Evolutionary conservation across 2,113 vertebrate genomes (phyloP).

Genomic region (Trinectes maculatus): DNA sequence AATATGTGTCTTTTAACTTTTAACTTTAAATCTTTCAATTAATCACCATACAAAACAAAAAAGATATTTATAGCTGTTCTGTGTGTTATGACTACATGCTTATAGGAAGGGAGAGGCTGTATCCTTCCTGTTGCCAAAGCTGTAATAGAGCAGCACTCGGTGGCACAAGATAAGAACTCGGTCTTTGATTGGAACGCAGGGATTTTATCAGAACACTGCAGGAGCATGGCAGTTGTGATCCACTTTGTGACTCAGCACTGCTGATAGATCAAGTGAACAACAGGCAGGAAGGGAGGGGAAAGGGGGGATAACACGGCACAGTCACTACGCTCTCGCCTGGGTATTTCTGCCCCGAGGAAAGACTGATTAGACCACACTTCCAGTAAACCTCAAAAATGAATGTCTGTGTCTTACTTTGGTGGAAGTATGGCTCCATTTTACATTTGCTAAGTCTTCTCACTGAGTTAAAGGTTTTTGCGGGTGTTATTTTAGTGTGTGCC

Average conservation of each 20-base stretch:
- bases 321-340: conserved; percentile 3
- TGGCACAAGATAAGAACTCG: conserved; percentile 59
- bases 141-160: conserved; percentile 48
- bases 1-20: too few species aligned
- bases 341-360: conserved; percentile 50
- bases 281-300: conserved; percentile 43
- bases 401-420: not conserved
- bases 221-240: conserved; percentile 46
- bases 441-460: not conserved
- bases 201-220: conserved; percentile 56
- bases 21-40: too few species aligned
- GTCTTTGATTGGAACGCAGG: conserved; percentile 49
- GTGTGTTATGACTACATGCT: conserved; percentile 57
- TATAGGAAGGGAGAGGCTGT: conserved; percentile 71
- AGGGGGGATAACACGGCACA: conserved; percentile 5
- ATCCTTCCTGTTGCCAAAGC: conserved; percentile 69
- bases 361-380: conserved; percentile 41
- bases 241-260: conserved; percentile 55
- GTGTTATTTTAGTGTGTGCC: not conserved
- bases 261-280: conserved; percentile 57
- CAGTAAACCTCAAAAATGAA: conserved; percentile 2
- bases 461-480: not conserved
- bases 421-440: conserved; percentile 1
- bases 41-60: conserved; percentile 19
- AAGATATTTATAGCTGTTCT: conserved; percentile 5